Evolutionary conservation across 2,113 vertebrate genomes (phyloP), one percentile per base, ranked within the genome.

Genomic region (Aldabrachelys gigantea): DNA sequence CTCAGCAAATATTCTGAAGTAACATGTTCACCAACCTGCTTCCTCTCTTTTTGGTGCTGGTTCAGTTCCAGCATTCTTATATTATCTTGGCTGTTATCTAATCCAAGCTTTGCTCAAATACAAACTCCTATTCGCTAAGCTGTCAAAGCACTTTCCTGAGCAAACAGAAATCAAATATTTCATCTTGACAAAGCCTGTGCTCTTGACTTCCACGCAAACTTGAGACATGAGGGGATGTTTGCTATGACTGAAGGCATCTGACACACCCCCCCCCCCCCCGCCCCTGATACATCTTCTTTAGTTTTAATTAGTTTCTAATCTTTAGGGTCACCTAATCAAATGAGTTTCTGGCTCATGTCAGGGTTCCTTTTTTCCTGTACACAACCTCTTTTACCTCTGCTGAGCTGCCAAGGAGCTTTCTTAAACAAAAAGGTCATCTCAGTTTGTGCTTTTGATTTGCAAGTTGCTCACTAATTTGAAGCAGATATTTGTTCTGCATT

Each of bases 401-500:
- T 96, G 93, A 96, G 89, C 91, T 56, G 84, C 94, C 90, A 86
- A 80, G 25, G 1, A 91, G 91, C 19, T 89, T 92, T 96, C 90
- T 92, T 94, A 72, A 92, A 97, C 93, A 82, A 92, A 95, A 92
- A 94, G 69, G 88, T 94, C 59, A 59, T 94, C 85, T 90, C 82
- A 90, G 80, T 97, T 89, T 92, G 94, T 89, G 82, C 84, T 94
- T 96, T 84, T 96, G 91, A 93, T 96, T 95, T 96, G 89, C 69
- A 92, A 95, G 82, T 92, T 94, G 86, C 24, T 78, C 72, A 53
- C 95, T 91, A 96, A 78, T 69, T 85, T 8, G 4, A 95, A 86
- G 88, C 89, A 97, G 94, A 84, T 94, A 95, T 96, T 97, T 97
- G 86, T 31, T 90, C 88, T 93, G 84, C 89, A 80, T 96, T 95